Percentiles rank a stretch among this genome's conserved stretches.
These are phyloP conservation scores for Corythaixoides concolor DNA, from an alignment of 2,113 vertebrate genomes.

Conservation along the genomic window DNA sequence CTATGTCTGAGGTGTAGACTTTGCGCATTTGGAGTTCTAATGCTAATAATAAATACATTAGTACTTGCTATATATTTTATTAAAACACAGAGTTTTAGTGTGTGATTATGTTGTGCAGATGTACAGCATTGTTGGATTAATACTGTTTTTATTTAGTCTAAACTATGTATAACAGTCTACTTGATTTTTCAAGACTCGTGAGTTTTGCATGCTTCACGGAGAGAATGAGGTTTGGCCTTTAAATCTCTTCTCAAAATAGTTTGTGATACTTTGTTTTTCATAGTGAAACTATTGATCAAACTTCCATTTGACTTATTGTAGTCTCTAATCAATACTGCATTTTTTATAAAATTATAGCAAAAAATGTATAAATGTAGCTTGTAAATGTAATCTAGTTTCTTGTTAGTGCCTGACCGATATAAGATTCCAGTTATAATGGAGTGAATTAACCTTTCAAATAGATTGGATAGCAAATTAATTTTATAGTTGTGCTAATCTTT, in stretches of 20 bases:
- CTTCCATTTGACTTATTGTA: slow-evolving; percentile 9
- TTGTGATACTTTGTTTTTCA: not conserved
- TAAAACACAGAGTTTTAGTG: not conserved
- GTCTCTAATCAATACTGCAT: not conserved
- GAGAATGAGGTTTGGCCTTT: not conserved
- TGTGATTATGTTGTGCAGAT: not conserved
- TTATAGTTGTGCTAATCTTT: slow-evolving; percentile 1
- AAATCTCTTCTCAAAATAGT: not conserved
- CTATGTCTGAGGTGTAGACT: not conserved
- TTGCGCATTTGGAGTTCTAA: not conserved
- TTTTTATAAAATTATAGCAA: slow-evolving; percentile 1
- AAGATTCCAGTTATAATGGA: not conserved
- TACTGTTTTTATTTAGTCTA: not conserved
- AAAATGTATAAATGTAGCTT: not conserved
- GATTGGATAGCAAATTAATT: not conserved
- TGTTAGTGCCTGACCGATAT: not conserved
- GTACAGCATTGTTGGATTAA: not conserved
- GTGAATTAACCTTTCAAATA: slow-evolving; percentile 26
- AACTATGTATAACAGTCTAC: not conserved
- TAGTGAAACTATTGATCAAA: not conserved
- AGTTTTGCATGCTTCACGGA: not conserved
- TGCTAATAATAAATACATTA: not conserved
- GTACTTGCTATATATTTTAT: not conserved
- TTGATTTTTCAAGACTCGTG: not conserved
- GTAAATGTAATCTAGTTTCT: slow-evolving; percentile 1